Conservation (phyloP, 2,888 invertebrate genomes). For the Lapara coniferarum region DNA sequence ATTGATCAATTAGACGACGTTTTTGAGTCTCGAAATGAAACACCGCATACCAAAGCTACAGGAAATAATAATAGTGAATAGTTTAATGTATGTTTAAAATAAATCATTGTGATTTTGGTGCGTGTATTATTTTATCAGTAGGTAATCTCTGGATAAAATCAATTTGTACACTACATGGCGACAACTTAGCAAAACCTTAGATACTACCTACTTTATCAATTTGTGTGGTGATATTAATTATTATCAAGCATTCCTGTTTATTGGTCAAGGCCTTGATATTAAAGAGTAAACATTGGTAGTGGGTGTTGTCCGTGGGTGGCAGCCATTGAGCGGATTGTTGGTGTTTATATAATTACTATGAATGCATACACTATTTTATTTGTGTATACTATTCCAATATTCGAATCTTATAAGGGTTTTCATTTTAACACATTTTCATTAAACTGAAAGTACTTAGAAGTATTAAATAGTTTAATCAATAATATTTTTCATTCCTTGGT, state of each 20-base stretch:
- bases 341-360: neutral
- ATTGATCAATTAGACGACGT: slow-evolving; percentile 32
- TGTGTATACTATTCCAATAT: neutral
- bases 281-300: slow-evolving; percentile 20
- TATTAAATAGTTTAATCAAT: no score
- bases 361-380: neutral
- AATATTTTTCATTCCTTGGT: no score
- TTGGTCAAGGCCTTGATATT: slow-evolving; percentile 15
- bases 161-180: slow-evolving; percentile 13
- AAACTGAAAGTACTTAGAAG: no score
- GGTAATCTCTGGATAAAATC: neutral
- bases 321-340: slow-evolving; percentile 5
- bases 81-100: slow-evolving; percentile 17
- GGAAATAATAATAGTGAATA: slow-evolving; percentile 16
- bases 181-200: neutral
- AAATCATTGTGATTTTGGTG: slow-evolving; percentile 15
- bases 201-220: neutral
- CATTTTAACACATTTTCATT: no score
- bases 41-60: neutral
- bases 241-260: slow-evolving; percentile 7
- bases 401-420: no score
- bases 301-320: slow-evolving; percentile 16
- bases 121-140: slow-evolving; percentile 17
- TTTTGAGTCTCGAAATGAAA: slow-evolving; percentile 3
- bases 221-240: neutral